Conservation (phyloP, 2,113 vertebrate species). For the Formicarius rufipectus region DNA sequence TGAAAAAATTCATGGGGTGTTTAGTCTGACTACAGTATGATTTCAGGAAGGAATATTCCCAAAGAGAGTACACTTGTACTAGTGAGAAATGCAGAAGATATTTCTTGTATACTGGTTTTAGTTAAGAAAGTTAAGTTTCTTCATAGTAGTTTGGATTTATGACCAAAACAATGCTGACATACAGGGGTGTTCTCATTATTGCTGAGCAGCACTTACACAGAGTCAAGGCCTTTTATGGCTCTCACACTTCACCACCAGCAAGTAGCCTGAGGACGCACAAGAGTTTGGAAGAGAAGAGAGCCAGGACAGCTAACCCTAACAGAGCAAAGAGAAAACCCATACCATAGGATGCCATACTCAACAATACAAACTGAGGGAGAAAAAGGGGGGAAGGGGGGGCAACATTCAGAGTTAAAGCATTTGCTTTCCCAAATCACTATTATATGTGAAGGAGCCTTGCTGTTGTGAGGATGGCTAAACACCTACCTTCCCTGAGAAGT, state of each 20-base stretch:
- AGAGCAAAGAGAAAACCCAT: neutral
- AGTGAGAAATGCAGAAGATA: neutral
- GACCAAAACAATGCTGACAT: neutral
- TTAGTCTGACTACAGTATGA: neutral
- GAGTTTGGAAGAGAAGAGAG: neutral
- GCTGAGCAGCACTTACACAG: neutral
- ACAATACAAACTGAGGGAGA: neutral
- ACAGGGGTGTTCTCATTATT: neutral
- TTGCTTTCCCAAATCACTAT: neutral
- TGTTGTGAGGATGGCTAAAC: neutral
- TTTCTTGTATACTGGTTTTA: neutral
- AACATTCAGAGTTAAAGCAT: neutral
- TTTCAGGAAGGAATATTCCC: neutral
- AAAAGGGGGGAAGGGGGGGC: neutral
- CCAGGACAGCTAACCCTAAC: neutral
- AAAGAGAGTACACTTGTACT: neutral
- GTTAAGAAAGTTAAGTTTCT: neutral
- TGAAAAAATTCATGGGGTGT: neutral
- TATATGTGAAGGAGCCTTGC: neutral
- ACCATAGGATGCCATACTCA: neutral
- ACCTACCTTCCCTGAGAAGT: too few relatives aligned
- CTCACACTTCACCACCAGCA: accelerated
- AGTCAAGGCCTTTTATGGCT: neutral
- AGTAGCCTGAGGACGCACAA: too few relatives aligned
- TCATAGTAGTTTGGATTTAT: neutral